Evolutionary conservation across 2,888 invertebrate species (phyloP).

Genomic region (Allophyes oxyacanthae): DNA sequence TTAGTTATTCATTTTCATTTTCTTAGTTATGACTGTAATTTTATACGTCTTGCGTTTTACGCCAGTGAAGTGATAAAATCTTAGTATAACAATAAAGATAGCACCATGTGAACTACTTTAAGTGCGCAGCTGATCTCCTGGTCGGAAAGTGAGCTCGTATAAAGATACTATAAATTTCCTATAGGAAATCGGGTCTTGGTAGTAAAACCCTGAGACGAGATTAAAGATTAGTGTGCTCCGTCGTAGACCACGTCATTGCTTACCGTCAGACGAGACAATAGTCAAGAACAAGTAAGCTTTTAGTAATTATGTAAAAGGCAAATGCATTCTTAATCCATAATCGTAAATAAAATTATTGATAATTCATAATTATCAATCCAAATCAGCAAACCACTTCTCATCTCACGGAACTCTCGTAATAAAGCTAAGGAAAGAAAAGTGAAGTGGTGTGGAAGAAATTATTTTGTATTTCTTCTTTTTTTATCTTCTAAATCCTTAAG

Average conservation of each 20-base stretch:
- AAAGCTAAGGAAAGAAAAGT: too few species aligned
- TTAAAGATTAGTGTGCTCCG: constrained; percentile 22
- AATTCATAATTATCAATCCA: too few species aligned
- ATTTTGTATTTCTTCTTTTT: too few species aligned
- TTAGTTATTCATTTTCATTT: constrained; percentile 85
- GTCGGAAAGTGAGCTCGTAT: constrained; percentile 40
- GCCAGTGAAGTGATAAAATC: constrained; percentile 66
- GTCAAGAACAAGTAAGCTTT: not conserved
- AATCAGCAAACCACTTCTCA: too few species aligned
- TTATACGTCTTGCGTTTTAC: constrained; percentile 68
- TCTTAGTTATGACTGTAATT: constrained; percentile 75
- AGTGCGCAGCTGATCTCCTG: constrained; percentile 53
- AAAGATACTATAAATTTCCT: constrained; percentile 44
- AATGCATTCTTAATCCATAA: too few species aligned
- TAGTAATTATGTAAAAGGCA: too few species aligned
- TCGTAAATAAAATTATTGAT: too few species aligned
- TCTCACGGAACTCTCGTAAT: too few species aligned
- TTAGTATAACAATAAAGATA: constrained; percentile 59
- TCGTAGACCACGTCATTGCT: not conserved
- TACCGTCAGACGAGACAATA: not conserved
- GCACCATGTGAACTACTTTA: constrained; percentile 50
- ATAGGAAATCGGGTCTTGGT: constrained; percentile 31
- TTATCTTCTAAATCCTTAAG: too few species aligned
- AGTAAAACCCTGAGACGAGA: constrained; percentile 36
- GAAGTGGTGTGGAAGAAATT: too few species aligned